These are phyloP conservation scores for Drosophila mettleri DNA, from an alignment of 2,888 invertebrate genomes.

Conservation along the genomic window DNA sequence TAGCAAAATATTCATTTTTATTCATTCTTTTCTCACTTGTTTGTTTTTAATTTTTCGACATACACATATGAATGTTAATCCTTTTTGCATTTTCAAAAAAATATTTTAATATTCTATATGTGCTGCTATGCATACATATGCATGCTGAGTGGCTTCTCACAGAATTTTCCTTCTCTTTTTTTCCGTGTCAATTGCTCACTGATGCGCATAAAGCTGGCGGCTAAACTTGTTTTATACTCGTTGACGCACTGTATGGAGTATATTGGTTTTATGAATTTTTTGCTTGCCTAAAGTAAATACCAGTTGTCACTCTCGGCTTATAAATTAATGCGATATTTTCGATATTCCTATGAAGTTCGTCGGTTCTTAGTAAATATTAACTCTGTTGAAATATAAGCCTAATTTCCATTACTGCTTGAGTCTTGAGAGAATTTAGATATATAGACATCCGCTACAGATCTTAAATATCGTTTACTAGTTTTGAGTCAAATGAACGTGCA, in stretches of 20 bases:
- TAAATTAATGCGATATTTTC: too few relatives aligned
- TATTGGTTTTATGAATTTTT: not conserved
- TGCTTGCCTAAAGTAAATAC: too few relatives aligned
- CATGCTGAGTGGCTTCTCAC: conserved; percentile 14
- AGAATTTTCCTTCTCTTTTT: conserved; percentile 1
- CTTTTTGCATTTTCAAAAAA: conserved; percentile 19
- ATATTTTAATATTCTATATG: conserved; percentile 13
- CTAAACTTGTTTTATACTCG: conserved; percentile 9
- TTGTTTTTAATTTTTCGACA: conserved; percentile 18
- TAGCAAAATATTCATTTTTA: not conserved
- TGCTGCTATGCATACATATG: conserved; percentile 12
- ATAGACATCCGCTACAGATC: too few relatives aligned
- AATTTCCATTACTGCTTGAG: too few relatives aligned
- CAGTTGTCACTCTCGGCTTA: too few relatives aligned
- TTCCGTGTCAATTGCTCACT: conserved; percentile 23
- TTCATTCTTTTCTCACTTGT: not conserved
- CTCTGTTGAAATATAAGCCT: too few relatives aligned
- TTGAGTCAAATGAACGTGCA: too few relatives aligned
- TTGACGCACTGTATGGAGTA: not conserved
- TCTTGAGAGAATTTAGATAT: too few relatives aligned
- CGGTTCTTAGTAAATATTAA: too few relatives aligned
- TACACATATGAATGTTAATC: conserved; percentile 11
- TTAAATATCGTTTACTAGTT: too few relatives aligned
- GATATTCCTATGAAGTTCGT: too few relatives aligned
- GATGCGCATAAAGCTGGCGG: conserved; percentile 30